Evolutionary conservation across 2,797 vertebrate genomes (phyloP).

Genomic region (Gallirallus australis): DNA sequence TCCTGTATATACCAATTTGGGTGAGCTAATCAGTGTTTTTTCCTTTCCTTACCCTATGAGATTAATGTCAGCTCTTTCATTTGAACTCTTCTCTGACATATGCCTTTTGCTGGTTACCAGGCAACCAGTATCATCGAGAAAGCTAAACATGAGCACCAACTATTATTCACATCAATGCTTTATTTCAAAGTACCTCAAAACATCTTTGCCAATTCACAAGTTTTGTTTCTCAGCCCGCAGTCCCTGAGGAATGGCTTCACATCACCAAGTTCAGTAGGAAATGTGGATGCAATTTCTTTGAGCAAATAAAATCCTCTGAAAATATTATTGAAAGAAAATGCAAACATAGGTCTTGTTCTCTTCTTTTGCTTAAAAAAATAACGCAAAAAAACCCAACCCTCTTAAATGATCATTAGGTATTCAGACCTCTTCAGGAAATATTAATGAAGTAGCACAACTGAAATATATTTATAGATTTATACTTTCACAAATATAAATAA

Average conservation of each 20-base stretch:
- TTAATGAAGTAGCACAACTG: not conserved
- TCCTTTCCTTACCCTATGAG: slow-evolving; percentile 22
- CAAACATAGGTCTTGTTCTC: not conserved
- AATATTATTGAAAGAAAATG: not conserved
- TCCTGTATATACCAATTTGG: slow-evolving; percentile 16
- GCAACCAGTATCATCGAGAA: slow-evolving; percentile 4
- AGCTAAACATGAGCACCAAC: not conserved
- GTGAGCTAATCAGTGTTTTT: slow-evolving; percentile 8
- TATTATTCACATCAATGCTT: not conserved
- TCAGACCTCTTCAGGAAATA: not conserved
- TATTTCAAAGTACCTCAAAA: slow-evolving; percentile 14
- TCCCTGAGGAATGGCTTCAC: not conserved
- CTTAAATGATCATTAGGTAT: not conserved
- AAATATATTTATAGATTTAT: not conserved
- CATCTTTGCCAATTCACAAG: not conserved
- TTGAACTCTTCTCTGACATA: slow-evolving; percentile 41
- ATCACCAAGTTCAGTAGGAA: not conserved
- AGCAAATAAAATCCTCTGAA: not conserved
- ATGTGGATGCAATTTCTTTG: not conserved
- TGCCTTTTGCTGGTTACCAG: slow-evolving; percentile 45
- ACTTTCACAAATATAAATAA: not conserved
- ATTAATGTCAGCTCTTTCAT: slow-evolving; percentile 45
- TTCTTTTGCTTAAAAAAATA: not conserved
- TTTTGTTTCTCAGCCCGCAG: not conserved
- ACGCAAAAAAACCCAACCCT: not conserved